A percentile compares a stretch with the other conserved stretches of the same genome.
phyloP scores from a whole-genome alignment of 1,140 invertebrate species.

The Harpegnathos saltator region DNA sequence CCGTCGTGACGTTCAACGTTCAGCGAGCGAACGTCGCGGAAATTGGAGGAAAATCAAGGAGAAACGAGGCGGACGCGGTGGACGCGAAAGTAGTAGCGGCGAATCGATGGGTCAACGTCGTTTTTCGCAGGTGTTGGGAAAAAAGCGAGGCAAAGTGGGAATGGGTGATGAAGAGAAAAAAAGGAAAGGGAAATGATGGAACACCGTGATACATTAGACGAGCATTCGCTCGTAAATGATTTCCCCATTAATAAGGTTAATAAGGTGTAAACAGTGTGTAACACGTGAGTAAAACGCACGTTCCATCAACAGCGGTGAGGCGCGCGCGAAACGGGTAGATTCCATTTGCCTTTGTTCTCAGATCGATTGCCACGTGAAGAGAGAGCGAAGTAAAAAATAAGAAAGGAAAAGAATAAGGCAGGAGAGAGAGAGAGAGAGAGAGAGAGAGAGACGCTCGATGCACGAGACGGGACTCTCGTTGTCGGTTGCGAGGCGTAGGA shows the following conservation, averaged over 20 bases:
- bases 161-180: no score
- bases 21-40: background rate
- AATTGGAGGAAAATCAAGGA: background rate
- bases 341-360: slow-evolving; percentile 16
- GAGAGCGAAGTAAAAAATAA: background rate
- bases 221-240: slow-evolving; percentile 28
- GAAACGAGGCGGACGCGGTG: background rate
- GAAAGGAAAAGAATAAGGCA: background rate
- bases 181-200: background rate
- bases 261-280: slow-evolving; percentile 32
- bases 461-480: no score
- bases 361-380: background rate
- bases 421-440: no score
- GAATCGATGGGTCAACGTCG: background rate
- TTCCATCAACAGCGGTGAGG: slow-evolving; percentile 1
- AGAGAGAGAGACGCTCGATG: background rate
- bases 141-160: no score
- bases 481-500: no score
- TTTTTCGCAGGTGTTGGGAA: background rate
- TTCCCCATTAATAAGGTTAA: slow-evolving; percentile 10
- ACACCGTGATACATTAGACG: background rate
- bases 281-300: slow-evolving; percentile 4
- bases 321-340: slow-evolving; percentile 14
- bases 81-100: background rate
- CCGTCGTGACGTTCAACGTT: background rate